Evolutionary conservation across 2,888 invertebrate species (phyloP), one percentile per base, ranked within the genome.

Genomic region (Polia nebulosa): DNA sequence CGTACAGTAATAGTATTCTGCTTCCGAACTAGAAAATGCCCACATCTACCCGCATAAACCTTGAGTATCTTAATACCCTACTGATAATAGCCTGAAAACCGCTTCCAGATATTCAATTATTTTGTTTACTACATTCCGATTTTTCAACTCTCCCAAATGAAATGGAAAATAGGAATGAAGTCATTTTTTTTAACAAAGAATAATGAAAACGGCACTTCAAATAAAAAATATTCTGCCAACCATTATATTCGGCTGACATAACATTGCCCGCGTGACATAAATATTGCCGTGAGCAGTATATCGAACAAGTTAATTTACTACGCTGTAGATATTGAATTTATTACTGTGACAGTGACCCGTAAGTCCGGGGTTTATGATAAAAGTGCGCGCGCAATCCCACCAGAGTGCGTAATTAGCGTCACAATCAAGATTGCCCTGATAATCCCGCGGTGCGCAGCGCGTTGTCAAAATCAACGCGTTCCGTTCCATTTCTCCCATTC

Each of bases 341-440:
- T 85, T 80, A 76, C 78, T 59, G 68, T 78, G 65, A 80, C 74
- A 80, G 58, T 75, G 68, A 49, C 63, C 76, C 65, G 39, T 76
- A 71, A 72, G 76, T 63, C 60, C 32, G 49, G 47, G 65, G 69
- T 72, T 69, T 72, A 70, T 67, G 55, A 70, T 68, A 73, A 76
- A 82, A 76, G 29, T 72, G 78, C 73, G 65, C 69, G 66, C 76
- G 71, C 66, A 77, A 70, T 51, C 73, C 58, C 67, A 62, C 71
- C 85, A 83, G 85, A 11, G 32, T 77, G 84, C 82, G 86, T 90
- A 93, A 92, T 93, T 92, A 92, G 90, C 86, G 85, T 85, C 81
- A 86, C 88, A 90, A 91, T 91, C 90, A 90, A 90, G 90, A 91
- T 91, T 87, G 83, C 84, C 84, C 74, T 87, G 87, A 87, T 91